Evolutionary conservation across 37 sponge, comb jelly and placozoan genomes (phyloP), one percentile per base, ranked within the genome.

Genomic region (Axinella damicornis): DNA sequence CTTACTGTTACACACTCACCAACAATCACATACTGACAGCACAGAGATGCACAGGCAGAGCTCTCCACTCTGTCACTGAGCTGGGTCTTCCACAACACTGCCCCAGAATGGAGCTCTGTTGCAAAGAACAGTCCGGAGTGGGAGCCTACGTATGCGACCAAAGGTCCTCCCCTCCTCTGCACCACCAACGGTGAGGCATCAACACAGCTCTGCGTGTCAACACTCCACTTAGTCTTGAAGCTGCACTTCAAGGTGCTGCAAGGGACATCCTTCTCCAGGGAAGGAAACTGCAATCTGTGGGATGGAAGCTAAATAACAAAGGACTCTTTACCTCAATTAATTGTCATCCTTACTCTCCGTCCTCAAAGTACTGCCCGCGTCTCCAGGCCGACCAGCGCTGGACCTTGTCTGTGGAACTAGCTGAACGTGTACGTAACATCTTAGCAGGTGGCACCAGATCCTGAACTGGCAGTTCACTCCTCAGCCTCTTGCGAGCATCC

Each of bases 121-220:
- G 88, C 85, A 22, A 86, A 28, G 57, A 97, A 90, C 71, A 73
- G 24, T 19, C 87, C 83, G 17, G 96, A 97, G 57, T 97, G 98
- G 4, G 96, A 95, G 11, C 98, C 96, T 36, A 89, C 72, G 60
- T 81, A 95, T 11, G 90, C 90, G 0, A 74, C 75, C 34, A 11
- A 16, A 46, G 53, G 53, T 5, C 46, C 17, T 20, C 60, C 77
- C 21, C 58, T 39, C n/a, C 61, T 32, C 30, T 46, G n/a, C 12
- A 88, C 90, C 38, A 97, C 53, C n/a, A 97, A 63, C 15, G 97
- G 97, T 18, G 98, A 97, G 68, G 96, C 88, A 57, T 97, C 98
- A 53, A 97, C 93, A 87, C 98, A 97, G 57, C 82, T 86, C 0
- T 81, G 65, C 6, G 65, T 25, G 28, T 70, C n/a, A 4, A 46